These are phyloP conservation scores for Geothlypis trichas DNA, from an alignment of 2,113 vertebrate genomes.

Conservation along the genomic window DNA sequence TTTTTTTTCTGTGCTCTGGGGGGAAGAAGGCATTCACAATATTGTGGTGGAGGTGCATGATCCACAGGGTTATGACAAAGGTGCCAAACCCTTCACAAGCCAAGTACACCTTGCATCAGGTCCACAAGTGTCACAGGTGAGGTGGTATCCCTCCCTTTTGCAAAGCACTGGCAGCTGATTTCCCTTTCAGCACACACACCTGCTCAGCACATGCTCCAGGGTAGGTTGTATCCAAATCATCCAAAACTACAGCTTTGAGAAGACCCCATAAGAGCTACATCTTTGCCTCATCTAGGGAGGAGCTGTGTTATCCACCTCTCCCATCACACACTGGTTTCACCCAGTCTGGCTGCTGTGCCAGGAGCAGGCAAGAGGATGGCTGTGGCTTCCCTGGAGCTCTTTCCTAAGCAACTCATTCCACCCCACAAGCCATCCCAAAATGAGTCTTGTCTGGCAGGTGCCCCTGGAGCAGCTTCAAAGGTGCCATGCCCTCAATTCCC, in stretches of 20 bases:
- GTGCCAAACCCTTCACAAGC: background rate
- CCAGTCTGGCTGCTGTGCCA: background rate
- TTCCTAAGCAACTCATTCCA: background rate
- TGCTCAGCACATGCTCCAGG: background rate
- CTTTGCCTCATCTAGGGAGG: background rate
- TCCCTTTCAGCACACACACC: background rate
- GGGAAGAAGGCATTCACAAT: background rate
- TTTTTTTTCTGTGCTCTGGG: background rate
- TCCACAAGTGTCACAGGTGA: background rate
- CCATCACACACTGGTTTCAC: background rate
- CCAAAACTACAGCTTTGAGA: background rate
- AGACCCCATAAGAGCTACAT: background rate
- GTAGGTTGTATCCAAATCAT: background rate
- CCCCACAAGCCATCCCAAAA: background rate
- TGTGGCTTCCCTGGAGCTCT: background rate
- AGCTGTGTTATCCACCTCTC: background rate
- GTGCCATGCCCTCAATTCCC: background rate
- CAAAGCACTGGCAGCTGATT: background rate
- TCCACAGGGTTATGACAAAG: background rate
- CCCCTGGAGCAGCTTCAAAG: background rate
- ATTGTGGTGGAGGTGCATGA: background rate
- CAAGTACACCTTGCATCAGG: accelerated
- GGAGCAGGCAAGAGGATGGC: accelerated
- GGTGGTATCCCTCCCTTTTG: background rate
- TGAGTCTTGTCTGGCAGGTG: background rate